Base-by-base conservation (phyloP, 2,888 invertebrate genomes). In the Caenorhabditis sp. region DNA sequence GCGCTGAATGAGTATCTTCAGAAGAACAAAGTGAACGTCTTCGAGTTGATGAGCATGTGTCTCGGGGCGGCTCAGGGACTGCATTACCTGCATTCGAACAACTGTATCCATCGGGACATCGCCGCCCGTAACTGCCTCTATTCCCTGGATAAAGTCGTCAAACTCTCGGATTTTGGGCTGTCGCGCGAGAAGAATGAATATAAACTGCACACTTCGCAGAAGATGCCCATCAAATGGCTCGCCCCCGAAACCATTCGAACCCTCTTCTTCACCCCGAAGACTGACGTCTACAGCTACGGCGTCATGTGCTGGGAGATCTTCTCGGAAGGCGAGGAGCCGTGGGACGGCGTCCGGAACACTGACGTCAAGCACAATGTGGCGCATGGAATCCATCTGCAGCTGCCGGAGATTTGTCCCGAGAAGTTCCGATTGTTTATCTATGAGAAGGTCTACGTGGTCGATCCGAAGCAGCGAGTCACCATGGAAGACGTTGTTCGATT, bases 261-360 rank as follows among this genome's bases (percentile, higher is more conserved):
- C 0, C 56, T 70, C n/a, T 56, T 60, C 13, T 84, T 82, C 71
- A 82, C 74, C 20, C 40, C 40, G 15, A 84, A 82, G 44, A 79
- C 81, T 15, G 84, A 84, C 55, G 80, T 69, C 20, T 83, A 62
- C 80, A 79, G 83, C 77, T 85, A 83, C 50, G 85, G 85, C 15
- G 83, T 85, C 5, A 82, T 85, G 80, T 72, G 80, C 56, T 81
- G 47, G 37, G 85, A 85, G 51, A 78, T 85, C 13, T 85, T 80
- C 51, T 65, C 80, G 4, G 80, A 83, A n/a, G 85, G 85, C 13
- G 60, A 58, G n/a, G 85, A 85, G 20, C 85, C 85, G 13, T 85
- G 85, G 85, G 85, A 79, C 0, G 71, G 68, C 20, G 40, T 60
- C 13, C 65, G 74, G 15, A 85, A 83, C 47, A 78, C 82, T 6